Evolutionary conservation across 2,888 invertebrate species (phyloP).

Genomic region (Cheilosia impressa): DNA sequence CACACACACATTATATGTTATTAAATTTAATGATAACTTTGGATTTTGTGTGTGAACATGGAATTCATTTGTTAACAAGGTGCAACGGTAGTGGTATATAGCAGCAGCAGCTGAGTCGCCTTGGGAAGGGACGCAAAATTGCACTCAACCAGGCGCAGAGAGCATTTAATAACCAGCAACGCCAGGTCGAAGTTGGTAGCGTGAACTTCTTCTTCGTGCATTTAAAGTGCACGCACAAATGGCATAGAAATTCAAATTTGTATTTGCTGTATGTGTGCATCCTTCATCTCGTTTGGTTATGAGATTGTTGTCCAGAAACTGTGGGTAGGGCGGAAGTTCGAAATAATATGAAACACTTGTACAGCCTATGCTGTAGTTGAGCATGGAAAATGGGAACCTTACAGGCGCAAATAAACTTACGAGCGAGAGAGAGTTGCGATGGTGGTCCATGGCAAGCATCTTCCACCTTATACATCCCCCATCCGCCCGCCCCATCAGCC

Average conservation of each 20-base stretch:
- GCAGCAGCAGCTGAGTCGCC: slow-evolving; percentile 22
- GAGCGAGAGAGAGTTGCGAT: not conserved
- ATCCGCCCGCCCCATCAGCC: not conserved
- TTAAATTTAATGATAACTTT: slow-evolving; percentile 75
- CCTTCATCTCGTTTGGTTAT: slow-evolving; percentile 67
- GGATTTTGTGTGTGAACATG: slow-evolving; percentile 82
- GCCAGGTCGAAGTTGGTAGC: slow-evolving; percentile 43
- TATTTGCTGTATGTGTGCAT: slow-evolving; percentile 44
- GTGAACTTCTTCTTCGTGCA: slow-evolving; percentile 55
- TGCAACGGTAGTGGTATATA: slow-evolving; percentile 57
- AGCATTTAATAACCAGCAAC: slow-evolving; percentile 46
- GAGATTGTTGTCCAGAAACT: slow-evolving; percentile 43
- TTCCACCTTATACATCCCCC: slow-evolving; percentile 2
- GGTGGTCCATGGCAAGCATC: slow-evolving; percentile 19
- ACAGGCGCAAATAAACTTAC: slow-evolving; percentile 49
- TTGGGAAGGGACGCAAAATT: slow-evolving; percentile 20
- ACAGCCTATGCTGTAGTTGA: slow-evolving; percentile 49
- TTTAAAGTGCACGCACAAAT: slow-evolving; percentile 70
- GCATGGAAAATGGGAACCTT: slow-evolving; percentile 46
- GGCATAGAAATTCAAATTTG: slow-evolving; percentile 28
- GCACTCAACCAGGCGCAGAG: slow-evolving; percentile 49
- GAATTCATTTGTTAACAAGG: slow-evolving; percentile 84
- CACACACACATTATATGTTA: slow-evolving; percentile 62
- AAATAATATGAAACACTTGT: slow-evolving; percentile 71
- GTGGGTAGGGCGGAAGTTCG: not conserved